phyloP scores from a whole-genome alignment of 2,797 vertebrate genomes.

The Tamandua tetradactyla region DNA sequence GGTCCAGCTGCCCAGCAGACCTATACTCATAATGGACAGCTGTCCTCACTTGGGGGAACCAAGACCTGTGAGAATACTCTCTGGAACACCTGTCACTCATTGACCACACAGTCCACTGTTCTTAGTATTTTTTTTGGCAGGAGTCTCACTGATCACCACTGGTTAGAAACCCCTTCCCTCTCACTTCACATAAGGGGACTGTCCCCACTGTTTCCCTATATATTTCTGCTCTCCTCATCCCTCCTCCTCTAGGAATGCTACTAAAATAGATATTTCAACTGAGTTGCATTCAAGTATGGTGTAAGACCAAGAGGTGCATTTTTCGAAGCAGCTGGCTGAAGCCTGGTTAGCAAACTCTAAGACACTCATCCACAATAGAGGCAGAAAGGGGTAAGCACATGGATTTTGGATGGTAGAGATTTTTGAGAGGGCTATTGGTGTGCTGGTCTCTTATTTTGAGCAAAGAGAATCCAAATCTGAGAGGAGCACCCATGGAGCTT shows the following conservation, averaged over 20 bases:
- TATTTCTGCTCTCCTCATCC: background rate
- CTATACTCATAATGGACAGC: background rate
- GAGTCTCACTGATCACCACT: background rate
- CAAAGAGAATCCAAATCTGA: background rate
- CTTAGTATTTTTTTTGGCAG: background rate
- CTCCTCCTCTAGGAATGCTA: background rate
- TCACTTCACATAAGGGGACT: too few relatives aligned
- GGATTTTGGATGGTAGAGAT: background rate
- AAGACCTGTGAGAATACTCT: background rate
- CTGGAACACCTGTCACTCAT: background rate
- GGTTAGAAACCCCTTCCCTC: background rate
- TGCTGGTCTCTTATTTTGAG: background rate
- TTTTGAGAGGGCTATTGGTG: background rate
- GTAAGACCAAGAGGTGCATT: background rate
- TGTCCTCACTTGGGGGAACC: background rate
- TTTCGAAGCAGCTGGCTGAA: slow-evolving; percentile 17
- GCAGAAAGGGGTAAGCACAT: background rate
- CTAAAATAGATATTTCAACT: slow-evolving; percentile 48
- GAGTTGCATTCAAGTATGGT: slow-evolving; percentile 29
- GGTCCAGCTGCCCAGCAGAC: background rate
- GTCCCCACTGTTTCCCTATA: background rate
- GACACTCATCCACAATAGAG: background rate
- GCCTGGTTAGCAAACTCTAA: background rate
- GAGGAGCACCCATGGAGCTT: background rate
- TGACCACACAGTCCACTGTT: background rate